These are phyloP conservation scores for Seriola quinqueradiata DNA, from an alignment of 2,113 vertebrate genomes.

Conservation along the genomic window DNA sequence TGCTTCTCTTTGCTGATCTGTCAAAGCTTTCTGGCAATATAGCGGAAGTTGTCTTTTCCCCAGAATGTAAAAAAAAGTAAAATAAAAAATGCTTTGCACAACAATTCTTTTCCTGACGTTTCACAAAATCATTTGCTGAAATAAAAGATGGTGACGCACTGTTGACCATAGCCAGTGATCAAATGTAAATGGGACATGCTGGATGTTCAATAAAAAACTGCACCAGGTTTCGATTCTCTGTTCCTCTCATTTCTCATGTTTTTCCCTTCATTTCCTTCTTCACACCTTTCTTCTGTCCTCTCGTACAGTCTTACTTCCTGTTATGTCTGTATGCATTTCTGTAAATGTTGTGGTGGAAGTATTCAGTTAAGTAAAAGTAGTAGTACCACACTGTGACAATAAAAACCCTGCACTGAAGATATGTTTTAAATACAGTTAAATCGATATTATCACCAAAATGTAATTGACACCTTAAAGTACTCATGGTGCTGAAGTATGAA, in stretches of 20 bases:
- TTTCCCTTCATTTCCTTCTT: neutral
- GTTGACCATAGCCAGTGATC: neutral
- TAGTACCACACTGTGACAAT: no score
- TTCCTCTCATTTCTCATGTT: neutral
- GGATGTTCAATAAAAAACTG: neutral
- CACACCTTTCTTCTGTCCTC: no score
- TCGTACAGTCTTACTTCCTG: neutral
- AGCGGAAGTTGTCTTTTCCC: neutral
- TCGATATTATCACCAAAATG: neutral
- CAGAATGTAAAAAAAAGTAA: neutral
- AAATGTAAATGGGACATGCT: neutral
- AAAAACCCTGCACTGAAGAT: no score
- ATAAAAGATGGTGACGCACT: neutral
- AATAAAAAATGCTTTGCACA: neutral
- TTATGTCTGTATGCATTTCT: neutral
- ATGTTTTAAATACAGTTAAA: neutral
- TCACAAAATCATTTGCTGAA: neutral
- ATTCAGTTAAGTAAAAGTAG: no score
- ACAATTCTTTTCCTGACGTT: neutral
- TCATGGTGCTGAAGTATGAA: neutral
- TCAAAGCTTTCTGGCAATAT: slow-evolving; percentile 18
- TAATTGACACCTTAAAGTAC: neutral
- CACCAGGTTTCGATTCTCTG: neutral
- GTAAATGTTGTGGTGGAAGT: no score
- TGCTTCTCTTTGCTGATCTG: slow-evolving; percentile 65